Base-by-base conservation (phyloP, 2,888 invertebrate species). In the Brenthis ino region DNA sequence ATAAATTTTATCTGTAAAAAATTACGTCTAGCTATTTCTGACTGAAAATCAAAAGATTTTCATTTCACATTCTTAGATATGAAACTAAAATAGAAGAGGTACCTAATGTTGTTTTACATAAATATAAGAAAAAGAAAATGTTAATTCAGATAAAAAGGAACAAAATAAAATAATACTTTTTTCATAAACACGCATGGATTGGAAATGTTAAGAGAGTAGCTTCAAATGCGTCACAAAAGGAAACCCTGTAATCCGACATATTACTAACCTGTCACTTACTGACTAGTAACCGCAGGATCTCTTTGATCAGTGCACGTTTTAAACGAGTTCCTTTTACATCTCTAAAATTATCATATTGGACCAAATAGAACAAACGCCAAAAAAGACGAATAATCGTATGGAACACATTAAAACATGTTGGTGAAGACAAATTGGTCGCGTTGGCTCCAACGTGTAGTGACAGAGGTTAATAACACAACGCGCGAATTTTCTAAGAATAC, bases 261-360 rank as follows among this genome's bases (percentile, higher is more conserved):
- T 91, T 88, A 90, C 86, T 85, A 82, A 77, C 77, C 77, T 82
- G 88, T 89, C 89, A 86, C 79, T 85, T 85, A 82, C 81, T 79
- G 81, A 84, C 79, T 84, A 77, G 76, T 76, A 78, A 77, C 77
- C 77, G 78, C 79, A 75, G 75, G 75, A 77, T 72, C 76, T 75
- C 89, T 89, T 89, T 92, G 92, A 92, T 91, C 91, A 86, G 71
- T 74, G 76, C 74, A 75, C 77, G 77, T 80, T 84, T 86, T 85
- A 87, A 87, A 87, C 82, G 85, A 86, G 80, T 76, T 84, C 83
- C 85, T 84, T 86, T 84, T 85, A 83, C 79, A 81, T 80, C 87
- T 86, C 87, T 86, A 86, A 85, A 88, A 85, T 87, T 84, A 86
- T 82, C 81, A 78, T 81, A 16, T 14, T 63, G 28, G 60, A 60